Evolutionary conservation across 2,113 vertebrate species (phyloP), one percentile per base, ranked within the genome.

Genomic region (Heterotis niloticus): DNA sequence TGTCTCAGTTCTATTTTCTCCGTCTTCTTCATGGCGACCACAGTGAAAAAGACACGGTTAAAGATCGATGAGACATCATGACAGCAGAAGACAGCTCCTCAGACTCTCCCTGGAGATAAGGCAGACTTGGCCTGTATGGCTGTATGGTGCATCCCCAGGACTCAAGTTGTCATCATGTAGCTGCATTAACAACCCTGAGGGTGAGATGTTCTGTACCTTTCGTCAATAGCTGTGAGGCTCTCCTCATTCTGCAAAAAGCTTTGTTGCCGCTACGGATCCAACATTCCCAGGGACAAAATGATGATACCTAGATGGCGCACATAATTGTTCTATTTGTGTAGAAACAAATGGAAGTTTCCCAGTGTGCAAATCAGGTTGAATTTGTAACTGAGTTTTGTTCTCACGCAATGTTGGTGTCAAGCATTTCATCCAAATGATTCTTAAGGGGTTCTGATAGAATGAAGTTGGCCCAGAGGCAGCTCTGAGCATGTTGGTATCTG

Each of bases 11-110:
- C 81, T 69, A 77, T 79, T 81, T 78, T 82, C 79, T 62, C 44
- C 64, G 12, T 17, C 5, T 76, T 62, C 34, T 44, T 64, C 54
- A 64, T 76, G 29, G 64, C 26, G 29, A 29, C 17, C 68, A 66
- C 79, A 77, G 54, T 77, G 77, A 82, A 84, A 80, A 80, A 64
- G 69, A 71, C 62, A 51, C 20, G 81, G 44, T 65, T 69, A 60
- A 28, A 75, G 73, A 74, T 64, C 51, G 11, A 64, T 62, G 72
- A 78, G 44, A 78, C 60, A 68, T 78, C 57, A 26, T 54, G 28
- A 10, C 18, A 59, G 18, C n/a, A 23, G 66, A 70, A 28, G 34
- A 54, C 23, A 23, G 24, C 28, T 52, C 28, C 18, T 14, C 13
- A 23, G 54, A 66, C 52, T 20, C 54, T 44, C 0, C 34, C 66